Evolutionary conservation across 2,797 vertebrate genomes (phyloP).

Genomic region (Lutjanus campechanus): DNA sequence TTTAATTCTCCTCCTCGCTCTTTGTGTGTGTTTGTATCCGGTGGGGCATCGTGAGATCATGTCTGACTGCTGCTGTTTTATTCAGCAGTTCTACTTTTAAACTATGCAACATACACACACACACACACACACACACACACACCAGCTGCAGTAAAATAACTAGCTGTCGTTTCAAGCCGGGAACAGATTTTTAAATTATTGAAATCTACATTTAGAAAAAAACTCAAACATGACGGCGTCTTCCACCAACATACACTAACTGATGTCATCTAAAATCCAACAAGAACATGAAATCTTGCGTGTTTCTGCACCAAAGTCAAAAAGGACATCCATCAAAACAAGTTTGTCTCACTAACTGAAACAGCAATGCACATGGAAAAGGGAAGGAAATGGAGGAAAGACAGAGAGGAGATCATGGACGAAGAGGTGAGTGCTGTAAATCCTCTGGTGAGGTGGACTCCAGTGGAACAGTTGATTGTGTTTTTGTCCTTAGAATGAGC

Average conservation of each 20-base stretch:
- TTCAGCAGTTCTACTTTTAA: constrained; percentile 22
- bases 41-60: constrained; percentile 39
- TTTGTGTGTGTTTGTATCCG: constrained; percentile 7
- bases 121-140: neutral
- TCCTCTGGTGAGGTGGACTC: too few relatives aligned
- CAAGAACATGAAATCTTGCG: neutral
- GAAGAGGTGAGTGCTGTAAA: too few relatives aligned
- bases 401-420: too few relatives aligned
- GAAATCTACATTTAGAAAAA: neutral
- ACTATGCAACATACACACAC: neutral
- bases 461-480: too few relatives aligned
- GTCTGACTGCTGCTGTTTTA: constrained; percentile 46
- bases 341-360: neutral
- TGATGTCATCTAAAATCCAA: neutral
- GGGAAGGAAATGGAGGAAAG: neutral
- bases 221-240: too few relatives aligned
- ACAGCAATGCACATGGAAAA: neutral
- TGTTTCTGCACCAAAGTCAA: neutral
- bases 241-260: neutral
- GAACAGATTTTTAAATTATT: neutral
- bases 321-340: neutral
- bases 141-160: neutral
- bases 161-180: neutral
- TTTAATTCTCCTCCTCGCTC: constrained; percentile 29
- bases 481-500: too few relatives aligned